Base-by-base conservation (phyloP, 2,888 invertebrate genomes). In the Escarpia spicata region DNA sequence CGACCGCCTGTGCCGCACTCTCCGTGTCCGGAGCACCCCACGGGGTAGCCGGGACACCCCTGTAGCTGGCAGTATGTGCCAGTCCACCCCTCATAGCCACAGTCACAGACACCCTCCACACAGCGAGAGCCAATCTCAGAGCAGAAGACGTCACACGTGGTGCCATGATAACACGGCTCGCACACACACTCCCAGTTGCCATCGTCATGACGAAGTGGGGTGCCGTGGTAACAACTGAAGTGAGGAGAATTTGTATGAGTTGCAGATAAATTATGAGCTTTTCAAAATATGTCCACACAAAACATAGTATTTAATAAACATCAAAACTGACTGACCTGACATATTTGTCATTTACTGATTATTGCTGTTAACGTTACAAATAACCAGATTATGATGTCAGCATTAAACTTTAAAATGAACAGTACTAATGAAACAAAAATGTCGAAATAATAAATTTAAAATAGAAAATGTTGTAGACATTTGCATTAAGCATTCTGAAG, bases 121-220 rank as follows among this genome's bases (percentile, higher is more conserved):
- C 60, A 44, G 9, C 37, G 37, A 89, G 91, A 93, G 19, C 31
- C 37, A 6, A 43, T 43, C 26, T 75, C 75, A 15, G 75, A 75
- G 91, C 94, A 94, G 43, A 92, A 52, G 19, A 92, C 37, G 31
- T 94, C 94, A 93, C 95, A 95, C 43, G 93, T 93, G 10, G 92
- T 89, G n/a, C 95, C 95, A 93, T 92, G 94, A 93, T 95, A 95
- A 93, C 95, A 95, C 1, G 93, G 90, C 9, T 94, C 93, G 93
- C 95, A 95, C 4, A 93, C 90, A 93, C 95, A 95, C 58, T 92
- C 91, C 95, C 95, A 95, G n/a, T 90, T 90, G 45, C 93, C 94
- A 10, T 91, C 93, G n/a, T 92, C 58, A 45, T 90, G 58, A 43
- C 93, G 43, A 26, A 91, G n/a, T 12, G 92, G 31, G 4, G n/a